Evolutionary conservation across 2,797 vertebrate genomes (phyloP).

Genomic region (Gorsachius magnificus): DNA sequence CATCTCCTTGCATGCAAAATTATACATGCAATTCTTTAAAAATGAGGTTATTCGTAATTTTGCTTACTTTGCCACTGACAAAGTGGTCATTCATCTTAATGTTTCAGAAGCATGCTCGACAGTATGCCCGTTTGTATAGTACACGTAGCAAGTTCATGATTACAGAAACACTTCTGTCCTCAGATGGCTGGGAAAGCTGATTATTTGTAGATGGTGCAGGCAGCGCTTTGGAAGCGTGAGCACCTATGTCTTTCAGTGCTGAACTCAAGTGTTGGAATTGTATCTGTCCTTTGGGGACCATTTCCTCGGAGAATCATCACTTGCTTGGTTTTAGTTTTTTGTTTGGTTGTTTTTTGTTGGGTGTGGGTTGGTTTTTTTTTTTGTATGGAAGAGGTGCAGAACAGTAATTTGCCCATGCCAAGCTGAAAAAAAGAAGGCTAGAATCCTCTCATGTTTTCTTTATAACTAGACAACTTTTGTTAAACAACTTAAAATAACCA

Average conservation of each 20-base stretch:
- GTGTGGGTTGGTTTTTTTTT: too few relatives aligned
- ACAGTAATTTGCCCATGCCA: neutral
- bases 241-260: neutral
- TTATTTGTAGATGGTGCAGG: neutral
- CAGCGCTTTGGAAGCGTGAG: rapidly evolving
- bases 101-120: neutral
- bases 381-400: neutral
- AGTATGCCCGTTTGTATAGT: neutral
- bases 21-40: neutral
- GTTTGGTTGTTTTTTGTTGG: too few relatives aligned
- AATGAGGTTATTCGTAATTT: neutral
- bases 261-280: neutral
- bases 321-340: neutral
- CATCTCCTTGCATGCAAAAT: neutral
- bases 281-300: neutral
- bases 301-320: neutral
- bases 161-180: neutral
- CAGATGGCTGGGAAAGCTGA: neutral
- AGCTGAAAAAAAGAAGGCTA: neutral
- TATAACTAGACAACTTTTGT: neutral
- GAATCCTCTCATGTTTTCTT: neutral
- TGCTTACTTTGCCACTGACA: neutral
- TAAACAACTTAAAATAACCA: neutral
- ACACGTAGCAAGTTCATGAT: neutral
- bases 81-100: neutral